Conservation (phyloP, 2,113 vertebrate genomes). For the Riparia riparia region DNA sequence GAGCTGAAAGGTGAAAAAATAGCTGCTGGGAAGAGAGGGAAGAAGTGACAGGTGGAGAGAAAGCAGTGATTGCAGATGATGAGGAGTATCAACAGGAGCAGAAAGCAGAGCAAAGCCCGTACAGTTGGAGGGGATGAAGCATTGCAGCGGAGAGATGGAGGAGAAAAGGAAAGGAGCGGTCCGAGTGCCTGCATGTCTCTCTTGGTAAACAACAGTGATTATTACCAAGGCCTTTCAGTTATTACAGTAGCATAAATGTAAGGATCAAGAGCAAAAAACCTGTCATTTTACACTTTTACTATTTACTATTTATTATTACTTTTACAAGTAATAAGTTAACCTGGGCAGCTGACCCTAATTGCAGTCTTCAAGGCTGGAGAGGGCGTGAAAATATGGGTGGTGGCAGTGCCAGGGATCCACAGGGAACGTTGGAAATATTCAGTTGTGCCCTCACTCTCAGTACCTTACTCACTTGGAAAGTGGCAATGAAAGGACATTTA, state of each 20-base stretch:
- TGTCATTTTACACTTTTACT: neutral
- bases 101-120: neutral
- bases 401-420: neutral
- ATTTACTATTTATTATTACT: too few species aligned
- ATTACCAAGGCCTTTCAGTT: neutral
- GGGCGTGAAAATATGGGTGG: neutral
- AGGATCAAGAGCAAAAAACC: neutral
- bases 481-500: neutral
- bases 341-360: neutral
- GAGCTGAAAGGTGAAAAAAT: neutral
- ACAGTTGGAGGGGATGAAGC: neutral
- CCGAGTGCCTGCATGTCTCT: rapidly evolving
- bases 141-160: neutral
- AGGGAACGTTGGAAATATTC: neutral
- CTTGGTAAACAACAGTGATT: rapidly evolving
- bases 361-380: neutral
- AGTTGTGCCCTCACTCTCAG: rapidly evolving
- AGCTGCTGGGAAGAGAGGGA: neutral
- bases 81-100: rapidly evolving
- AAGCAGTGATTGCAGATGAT: neutral
- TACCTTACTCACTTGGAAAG: neutral
- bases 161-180: neutral
- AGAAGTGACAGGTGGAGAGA: neutral
- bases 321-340: neutral
- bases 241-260: neutral